A percentile compares a stretch with the other conserved stretches of the same genome.
These are phyloP conservation scores for Mylabris phalerata DNA, from an alignment of 1,140 invertebrate genomes.

Conservation along the genomic window DNA sequence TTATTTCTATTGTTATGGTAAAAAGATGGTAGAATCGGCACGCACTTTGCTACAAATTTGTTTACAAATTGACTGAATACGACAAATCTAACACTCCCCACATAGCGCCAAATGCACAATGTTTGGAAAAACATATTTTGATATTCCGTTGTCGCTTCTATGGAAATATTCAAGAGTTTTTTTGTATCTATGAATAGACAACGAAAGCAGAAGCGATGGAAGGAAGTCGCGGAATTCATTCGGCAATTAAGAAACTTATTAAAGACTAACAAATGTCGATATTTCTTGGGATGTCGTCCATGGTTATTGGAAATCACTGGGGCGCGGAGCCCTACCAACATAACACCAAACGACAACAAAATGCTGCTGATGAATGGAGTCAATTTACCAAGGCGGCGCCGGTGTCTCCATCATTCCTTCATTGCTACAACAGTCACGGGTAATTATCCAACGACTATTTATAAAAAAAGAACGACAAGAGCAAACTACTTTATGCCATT, in stretches of 20 bases:
- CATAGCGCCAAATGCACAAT: too few relatives aligned
- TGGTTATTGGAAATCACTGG: conserved; percentile 18
- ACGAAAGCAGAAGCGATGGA: too few relatives aligned
- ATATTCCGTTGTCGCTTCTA: too few relatives aligned
- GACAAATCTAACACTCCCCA: too few relatives aligned
- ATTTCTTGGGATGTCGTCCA: conserved; percentile 13
- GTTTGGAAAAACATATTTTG: too few relatives aligned
- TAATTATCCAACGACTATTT: too few relatives aligned
- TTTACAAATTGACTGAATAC: conserved; percentile 7
- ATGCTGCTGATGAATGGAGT: conserved; percentile 18
- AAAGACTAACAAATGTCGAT: conserved; percentile 12
- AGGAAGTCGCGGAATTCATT: not conserved
- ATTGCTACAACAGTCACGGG: too few relatives aligned
- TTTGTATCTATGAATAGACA: too few relatives aligned
- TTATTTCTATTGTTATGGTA: conserved; percentile 32
- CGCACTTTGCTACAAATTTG: conserved; percentile 24
- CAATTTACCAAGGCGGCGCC: conserved; percentile 10
- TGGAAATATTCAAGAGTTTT: too few relatives aligned
- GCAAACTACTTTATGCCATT: too few relatives aligned
- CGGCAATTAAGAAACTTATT: conserved; percentile 15
- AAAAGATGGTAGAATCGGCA: conserved; percentile 29
- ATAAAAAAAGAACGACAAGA: too few relatives aligned
- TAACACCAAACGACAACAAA: conserved; percentile 17
- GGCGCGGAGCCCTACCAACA: conserved; percentile 11
- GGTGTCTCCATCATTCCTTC: too few relatives aligned